Conservation (phyloP, 2,113 vertebrate species). For the Cygnus atratus region DNA sequence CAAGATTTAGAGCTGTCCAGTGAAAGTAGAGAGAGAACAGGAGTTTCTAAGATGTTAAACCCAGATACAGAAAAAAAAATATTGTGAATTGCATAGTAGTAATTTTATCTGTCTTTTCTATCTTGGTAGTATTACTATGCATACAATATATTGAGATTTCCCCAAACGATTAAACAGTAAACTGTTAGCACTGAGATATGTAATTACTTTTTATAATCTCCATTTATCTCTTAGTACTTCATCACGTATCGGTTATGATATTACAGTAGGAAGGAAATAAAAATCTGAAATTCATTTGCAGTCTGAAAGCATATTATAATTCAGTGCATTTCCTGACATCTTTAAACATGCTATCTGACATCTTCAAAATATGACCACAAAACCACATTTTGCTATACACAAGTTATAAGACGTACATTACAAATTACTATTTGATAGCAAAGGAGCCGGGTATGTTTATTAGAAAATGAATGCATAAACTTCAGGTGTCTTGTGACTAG, state of each 20-base stretch:
- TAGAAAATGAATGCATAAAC: constrained; percentile 28
- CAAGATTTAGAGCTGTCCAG: not conserved
- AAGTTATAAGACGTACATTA: constrained; percentile 3
- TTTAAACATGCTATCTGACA: not conserved
- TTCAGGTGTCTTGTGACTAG: not conserved
- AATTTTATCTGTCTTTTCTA: constrained; percentile 14
- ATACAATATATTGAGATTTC: not conserved
- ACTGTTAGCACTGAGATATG: not conserved
- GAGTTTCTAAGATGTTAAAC: constrained; percentile 37
- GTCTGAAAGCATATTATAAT: not conserved
- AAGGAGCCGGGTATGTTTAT: not conserved
- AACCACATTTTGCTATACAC: not conserved
- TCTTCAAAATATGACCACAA: not conserved
- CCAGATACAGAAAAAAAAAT: not conserved
- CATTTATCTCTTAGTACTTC: constrained; percentile 15
- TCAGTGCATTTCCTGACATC: not conserved
- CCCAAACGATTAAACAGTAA: constrained; percentile 31
- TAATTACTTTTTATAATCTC: constrained; percentile 45
- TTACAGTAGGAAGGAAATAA: constrained; percentile 5
- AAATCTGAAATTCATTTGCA: not conserved
- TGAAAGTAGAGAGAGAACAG: not conserved
- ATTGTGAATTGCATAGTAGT: not conserved
- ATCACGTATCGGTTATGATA: not conserved
- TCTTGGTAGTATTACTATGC: not conserved
- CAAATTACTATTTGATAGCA: not conserved